Evolutionary conservation across 2,888 invertebrate species (phyloP).

Genomic region (Meiosimyza decipiens): DNA sequence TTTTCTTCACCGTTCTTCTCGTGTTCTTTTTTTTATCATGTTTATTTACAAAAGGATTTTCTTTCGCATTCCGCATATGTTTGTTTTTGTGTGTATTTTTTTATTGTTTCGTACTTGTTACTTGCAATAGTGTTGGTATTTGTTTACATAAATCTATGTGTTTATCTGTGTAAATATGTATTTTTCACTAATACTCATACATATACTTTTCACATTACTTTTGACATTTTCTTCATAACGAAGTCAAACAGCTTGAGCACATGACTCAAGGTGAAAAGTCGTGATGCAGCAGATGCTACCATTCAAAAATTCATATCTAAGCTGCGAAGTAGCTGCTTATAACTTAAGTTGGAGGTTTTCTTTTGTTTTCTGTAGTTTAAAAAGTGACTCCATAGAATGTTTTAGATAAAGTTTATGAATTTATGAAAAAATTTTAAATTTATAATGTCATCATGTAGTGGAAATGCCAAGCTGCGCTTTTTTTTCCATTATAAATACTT

Average conservation of each 20-base stretch:
- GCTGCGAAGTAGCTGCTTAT: not conserved
- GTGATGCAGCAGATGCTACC: slow-evolving; percentile 17
- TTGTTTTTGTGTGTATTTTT: not conserved
- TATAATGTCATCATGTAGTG: no score
- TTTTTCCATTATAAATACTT: no score
- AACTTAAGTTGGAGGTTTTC: no score
- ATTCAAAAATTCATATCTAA: slow-evolving; percentile 3
- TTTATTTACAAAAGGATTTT: slow-evolving; percentile 35
- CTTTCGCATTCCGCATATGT: slow-evolving; percentile 29
- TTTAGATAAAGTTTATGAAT: no score
- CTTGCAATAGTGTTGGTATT: not conserved
- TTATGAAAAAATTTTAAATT: no score
- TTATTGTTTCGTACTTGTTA: not conserved
- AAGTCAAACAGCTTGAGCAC: slow-evolving; percentile 24
- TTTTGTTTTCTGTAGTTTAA: no score
- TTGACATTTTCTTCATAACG: slow-evolving; percentile 11
- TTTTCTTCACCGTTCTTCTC: slow-evolving; percentile 4
- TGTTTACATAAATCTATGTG: not conserved
- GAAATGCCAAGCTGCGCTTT: no score
- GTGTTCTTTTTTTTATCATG: slow-evolving; percentile 21
- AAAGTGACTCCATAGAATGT: no score
- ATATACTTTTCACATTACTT: slow-evolving; percentile 4
- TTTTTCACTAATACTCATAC: slow-evolving; percentile 16
- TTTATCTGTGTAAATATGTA: slow-evolving; percentile 2
- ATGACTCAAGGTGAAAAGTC: slow-evolving; percentile 33